phyloP scores from a whole-genome alignment of 2,888 invertebrate genomes.

The Perizoma affinitatum region DNA sequence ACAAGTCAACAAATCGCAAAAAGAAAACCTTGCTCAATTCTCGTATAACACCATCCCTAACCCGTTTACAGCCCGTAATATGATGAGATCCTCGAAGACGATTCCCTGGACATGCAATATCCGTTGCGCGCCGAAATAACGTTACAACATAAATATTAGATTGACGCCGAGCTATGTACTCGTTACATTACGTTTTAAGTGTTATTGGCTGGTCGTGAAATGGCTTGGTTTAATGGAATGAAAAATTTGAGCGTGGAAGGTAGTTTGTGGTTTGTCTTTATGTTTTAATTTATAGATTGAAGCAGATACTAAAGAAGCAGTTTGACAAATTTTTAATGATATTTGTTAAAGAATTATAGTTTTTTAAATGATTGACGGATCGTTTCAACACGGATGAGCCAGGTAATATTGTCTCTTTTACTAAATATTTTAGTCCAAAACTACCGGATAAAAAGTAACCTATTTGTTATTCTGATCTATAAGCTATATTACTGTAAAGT shows the following conservation, averaged over 20 bases:
- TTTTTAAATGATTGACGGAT: too few species aligned
- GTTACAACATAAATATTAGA: constrained; percentile 65
- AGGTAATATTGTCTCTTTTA: too few species aligned
- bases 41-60: constrained; percentile 31
- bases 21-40: constrained; percentile 29
- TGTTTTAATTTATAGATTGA: background rate
- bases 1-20: constrained; percentile 15
- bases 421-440: too few species aligned
- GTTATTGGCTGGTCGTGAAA: constrained; percentile 23
- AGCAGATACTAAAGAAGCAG: too few species aligned
- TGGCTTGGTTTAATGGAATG: constrained; percentile 5
- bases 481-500: too few species aligned
- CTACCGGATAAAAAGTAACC: too few species aligned
- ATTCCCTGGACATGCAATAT: constrained; percentile 62
- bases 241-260: constrained; percentile 11
- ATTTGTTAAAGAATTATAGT: too few species aligned
- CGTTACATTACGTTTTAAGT: constrained; percentile 50
- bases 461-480: too few species aligned
- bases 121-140: constrained; percentile 60
- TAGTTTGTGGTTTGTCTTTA: constrained; percentile 13
- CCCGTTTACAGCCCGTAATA: constrained; percentile 54
- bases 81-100: constrained; percentile 56
- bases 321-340: too few species aligned
- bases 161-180: constrained; percentile 65
- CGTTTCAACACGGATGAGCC: too few species aligned